Conservation (phyloP, 2,888 invertebrate genomes). For the Fragum whitleyi region DNA sequence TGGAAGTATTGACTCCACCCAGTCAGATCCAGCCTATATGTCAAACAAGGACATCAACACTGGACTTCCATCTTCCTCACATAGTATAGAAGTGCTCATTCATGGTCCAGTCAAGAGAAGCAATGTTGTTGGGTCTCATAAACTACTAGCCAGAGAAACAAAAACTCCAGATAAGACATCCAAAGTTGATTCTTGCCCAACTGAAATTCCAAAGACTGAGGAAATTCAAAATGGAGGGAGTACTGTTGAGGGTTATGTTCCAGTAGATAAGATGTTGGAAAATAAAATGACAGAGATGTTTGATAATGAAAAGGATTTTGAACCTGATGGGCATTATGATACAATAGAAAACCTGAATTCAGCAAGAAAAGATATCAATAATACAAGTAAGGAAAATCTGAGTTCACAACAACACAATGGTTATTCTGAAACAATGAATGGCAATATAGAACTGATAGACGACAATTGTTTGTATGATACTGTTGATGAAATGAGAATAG, state of each 20-base stretch:
- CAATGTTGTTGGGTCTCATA: constrained; percentile 53
- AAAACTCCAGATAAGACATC: constrained; percentile 25
- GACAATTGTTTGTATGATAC: constrained; percentile 15
- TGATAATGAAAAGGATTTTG: constrained; percentile 16
- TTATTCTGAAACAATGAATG: background rate
- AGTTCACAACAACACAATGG: background rate
- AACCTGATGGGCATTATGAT: constrained; percentile 27
- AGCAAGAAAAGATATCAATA: background rate
- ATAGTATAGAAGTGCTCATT: constrained; percentile 80
- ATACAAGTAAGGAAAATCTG: background rate
- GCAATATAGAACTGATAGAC: background rate
- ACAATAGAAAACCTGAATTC: constrained; percentile 21
- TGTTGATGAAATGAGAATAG: constrained; percentile 12
- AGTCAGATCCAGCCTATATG: constrained; percentile 76
- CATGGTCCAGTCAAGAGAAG: constrained; percentile 55
- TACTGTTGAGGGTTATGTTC: constrained; percentile 57
- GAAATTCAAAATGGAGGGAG: constrained; percentile 24
- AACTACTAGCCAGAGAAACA: constrained; percentile 38
- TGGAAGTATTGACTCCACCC: constrained; percentile 77
- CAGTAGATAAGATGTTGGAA: constrained; percentile 11
- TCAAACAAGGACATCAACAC: constrained; percentile 68
- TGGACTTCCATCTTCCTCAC: constrained; percentile 71
- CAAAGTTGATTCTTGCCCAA: constrained; percentile 54
- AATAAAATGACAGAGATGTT: background rate
- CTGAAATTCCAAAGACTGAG: constrained; percentile 53